Evolutionary conservation across 2,113 vertebrate genomes (phyloP).

Genomic region (Urocitellus parryii): DNA sequence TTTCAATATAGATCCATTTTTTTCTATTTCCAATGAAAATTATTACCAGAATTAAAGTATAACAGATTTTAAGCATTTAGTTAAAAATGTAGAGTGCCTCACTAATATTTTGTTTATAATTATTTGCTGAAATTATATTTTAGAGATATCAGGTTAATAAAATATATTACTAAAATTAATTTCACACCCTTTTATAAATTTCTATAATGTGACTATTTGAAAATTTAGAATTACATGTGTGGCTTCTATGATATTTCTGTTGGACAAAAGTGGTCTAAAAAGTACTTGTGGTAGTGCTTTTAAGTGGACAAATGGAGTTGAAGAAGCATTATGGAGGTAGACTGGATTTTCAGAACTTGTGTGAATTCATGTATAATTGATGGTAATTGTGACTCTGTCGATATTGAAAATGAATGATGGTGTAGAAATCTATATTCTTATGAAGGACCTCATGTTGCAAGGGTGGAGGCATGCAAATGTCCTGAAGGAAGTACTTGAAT

Average conservation of each 20-base stretch:
- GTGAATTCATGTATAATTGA: background rate
- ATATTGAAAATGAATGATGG: background rate
- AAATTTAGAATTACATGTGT: background rate
- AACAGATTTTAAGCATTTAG: background rate
- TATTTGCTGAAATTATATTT: conserved; percentile 14
- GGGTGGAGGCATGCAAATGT: background rate
- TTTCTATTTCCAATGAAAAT: background rate
- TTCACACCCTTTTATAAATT: background rate
- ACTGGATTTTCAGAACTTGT: background rate
- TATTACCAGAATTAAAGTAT: background rate
- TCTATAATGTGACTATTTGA: background rate
- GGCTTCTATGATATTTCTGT: background rate
- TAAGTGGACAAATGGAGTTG: background rate
- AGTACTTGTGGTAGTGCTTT: background rate
- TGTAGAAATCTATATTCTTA: background rate
- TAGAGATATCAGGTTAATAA: background rate
- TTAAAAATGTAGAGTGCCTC: background rate
- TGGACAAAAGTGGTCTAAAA: background rate
- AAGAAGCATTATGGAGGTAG: background rate
- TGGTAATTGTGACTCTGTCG: background rate
- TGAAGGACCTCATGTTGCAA: background rate
- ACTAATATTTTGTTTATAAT: background rate
- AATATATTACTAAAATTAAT: background rate
- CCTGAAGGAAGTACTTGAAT: background rate
- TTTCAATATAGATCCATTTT: background rate